Conservation (phyloP, 2,113 vertebrate genomes). For the Equus quagga region DNA sequence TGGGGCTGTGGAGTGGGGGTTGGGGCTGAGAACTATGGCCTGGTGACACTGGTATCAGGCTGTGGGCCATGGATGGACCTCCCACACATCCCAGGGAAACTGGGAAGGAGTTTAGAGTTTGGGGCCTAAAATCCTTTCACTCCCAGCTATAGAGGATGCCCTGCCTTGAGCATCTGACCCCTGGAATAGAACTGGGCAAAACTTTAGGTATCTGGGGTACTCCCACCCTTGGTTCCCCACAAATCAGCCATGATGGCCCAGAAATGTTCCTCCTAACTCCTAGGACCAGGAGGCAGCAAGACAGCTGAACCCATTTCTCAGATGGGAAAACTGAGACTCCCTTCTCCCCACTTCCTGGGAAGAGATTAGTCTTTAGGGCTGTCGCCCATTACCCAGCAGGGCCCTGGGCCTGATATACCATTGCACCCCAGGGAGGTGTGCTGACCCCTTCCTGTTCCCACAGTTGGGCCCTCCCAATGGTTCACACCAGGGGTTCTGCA, state of each 20-base stretch:
- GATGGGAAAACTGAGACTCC: not conserved
- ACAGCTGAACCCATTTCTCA: slow-evolving; percentile 28
- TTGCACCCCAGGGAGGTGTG: not conserved
- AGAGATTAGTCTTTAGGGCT: not conserved
- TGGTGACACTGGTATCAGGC: not conserved
- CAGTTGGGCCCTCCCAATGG: not conserved
- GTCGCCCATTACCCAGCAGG: not conserved
- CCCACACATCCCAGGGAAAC: not conserved
- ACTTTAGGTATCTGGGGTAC: not conserved
- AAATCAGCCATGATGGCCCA: not conserved
- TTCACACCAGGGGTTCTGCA: not conserved
- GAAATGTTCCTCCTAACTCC: not conserved
- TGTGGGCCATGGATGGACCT: not conserved
- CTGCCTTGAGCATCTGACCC: not conserved
- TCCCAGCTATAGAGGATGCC: not conserved
- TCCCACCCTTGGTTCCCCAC: not conserved
- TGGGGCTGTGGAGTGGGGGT: not conserved
- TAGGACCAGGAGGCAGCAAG: not conserved
- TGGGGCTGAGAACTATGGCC: not conserved
- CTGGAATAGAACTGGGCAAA: not conserved
- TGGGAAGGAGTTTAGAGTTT: not conserved
- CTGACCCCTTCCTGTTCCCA: not conserved
- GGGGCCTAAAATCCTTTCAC: not conserved
- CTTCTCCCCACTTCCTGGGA: not conserved
- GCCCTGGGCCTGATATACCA: not conserved